These are phyloP conservation scores for Tromatobia lineatoria DNA, from an alignment of 2,888 invertebrate species.

Conservation along the genomic window DNA sequence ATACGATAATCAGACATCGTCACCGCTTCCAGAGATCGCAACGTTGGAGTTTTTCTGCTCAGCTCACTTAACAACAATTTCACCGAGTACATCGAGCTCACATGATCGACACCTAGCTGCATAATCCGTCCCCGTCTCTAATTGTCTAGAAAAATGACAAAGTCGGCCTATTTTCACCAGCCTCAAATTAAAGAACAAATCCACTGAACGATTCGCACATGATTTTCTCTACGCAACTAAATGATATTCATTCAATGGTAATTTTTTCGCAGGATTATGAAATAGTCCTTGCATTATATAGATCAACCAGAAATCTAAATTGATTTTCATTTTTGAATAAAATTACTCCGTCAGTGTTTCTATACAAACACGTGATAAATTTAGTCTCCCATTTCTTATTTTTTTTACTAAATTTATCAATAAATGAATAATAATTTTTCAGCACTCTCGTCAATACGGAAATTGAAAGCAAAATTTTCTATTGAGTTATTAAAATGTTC, in stretches of 20 bases:
- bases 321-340: too few relatives aligned
- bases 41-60: slow-evolving; percentile 85
- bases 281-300: not conserved
- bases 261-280: not conserved
- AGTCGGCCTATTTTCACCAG: slow-evolving; percentile 35
- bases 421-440: not conserved
- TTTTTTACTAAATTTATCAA: not conserved
- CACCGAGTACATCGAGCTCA: slow-evolving; percentile 86
- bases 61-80: slow-evolving; percentile 86
- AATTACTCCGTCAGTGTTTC: too few relatives aligned
- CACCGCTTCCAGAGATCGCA: slow-evolving; percentile 85
- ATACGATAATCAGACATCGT: slow-evolving; percentile 82
- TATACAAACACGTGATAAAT: too few relatives aligned
- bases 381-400: too few relatives aligned
- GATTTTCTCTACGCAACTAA: not conserved
- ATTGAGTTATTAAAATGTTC: not conserved
- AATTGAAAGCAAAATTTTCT: too few relatives aligned
- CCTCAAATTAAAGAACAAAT: not conserved
- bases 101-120: slow-evolving; percentile 78
- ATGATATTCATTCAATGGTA: not conserved
- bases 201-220: not conserved
- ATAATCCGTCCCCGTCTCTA: slow-evolving; percentile 67
- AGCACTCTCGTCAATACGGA: too few relatives aligned
- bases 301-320: too few relatives aligned
- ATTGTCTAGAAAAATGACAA: slow-evolving; percentile 34